Percentiles rank a stretch among this genome's conserved stretches.
Conservation (phyloP, 1,140 invertebrate species). For the Semibalanus balanoides region DNA sequence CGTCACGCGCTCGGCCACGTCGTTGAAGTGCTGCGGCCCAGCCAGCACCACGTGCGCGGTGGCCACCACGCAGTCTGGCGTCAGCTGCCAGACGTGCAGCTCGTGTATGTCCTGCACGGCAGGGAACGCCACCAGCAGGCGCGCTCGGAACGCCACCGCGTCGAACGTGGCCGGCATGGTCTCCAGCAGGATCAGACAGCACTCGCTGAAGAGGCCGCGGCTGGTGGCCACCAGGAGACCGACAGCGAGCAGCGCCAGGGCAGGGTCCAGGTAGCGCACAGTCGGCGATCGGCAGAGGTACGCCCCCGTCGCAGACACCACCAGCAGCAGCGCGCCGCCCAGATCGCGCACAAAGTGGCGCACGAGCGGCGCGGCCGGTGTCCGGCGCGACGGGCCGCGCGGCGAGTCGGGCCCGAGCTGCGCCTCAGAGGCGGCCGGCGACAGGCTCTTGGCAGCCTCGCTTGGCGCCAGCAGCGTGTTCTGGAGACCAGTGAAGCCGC, state of each 20-base stretch:
- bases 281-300: constrained; percentile 40
- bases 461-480: constrained; percentile 51
- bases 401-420: constrained; percentile 48
- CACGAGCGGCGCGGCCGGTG: constrained; percentile 51
- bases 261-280: constrained; percentile 55
- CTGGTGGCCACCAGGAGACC: constrained; percentile 36
- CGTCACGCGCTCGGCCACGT: constrained; percentile 45
- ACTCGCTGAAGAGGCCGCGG: constrained; percentile 39
- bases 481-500: constrained; percentile 46
- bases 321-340: constrained; percentile 48
- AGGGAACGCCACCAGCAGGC: constrained; percentile 53
- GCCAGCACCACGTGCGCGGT: constrained; percentile 26
- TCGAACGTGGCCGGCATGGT: constrained; percentile 63
- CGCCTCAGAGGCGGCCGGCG: constrained; percentile 40
- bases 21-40: constrained; percentile 39
- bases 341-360: constrained; percentile 58
- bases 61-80: constrained; percentile 31
- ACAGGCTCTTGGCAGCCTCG: constrained; percentile 38
- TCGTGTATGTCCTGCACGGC: constrained; percentile 64
- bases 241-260: constrained; percentile 49
- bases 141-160: constrained; percentile 24
- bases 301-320: constrained; percentile 46
- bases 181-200: constrained; percentile 57
- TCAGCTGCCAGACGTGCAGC: constrained; percentile 64
- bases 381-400: constrained; percentile 43